Evolutionary conservation across 2,113 vertebrate genomes (phyloP), one percentile per base, ranked within the genome.

Genomic region (Ictalurus punctatus): DNA sequence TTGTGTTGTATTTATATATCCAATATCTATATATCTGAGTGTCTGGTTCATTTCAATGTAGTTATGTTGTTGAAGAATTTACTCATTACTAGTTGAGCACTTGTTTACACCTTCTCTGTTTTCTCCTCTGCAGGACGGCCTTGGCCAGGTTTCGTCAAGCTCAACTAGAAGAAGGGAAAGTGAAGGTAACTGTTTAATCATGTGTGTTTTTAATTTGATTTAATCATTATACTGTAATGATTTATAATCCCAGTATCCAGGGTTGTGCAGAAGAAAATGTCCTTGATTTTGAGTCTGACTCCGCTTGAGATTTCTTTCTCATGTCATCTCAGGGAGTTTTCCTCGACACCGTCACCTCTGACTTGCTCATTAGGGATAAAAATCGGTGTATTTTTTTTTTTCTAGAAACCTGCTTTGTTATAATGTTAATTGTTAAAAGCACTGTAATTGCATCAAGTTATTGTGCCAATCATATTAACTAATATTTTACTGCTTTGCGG

Each of bases 91-190:
- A 27, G 7, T 48, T 79, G 12, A n/a, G 7, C 23, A 14, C 9
- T 78, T 25, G 19, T 74, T 1, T 19, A 27, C 17, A 27, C 25
- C 65, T 85, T 80, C 27, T 7, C 3, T 80, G 63, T 3, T 65
- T 91, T 90, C 73, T 92, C 12, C 71, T 59, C 91, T 87, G 81
- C 84, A 99, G 98, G 98, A 99, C 98, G 71, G 98, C 98, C 84
- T 95, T 99, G 94, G 98, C 98, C 17, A 96, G 98, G 37, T 99
- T 99, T 95, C 97, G 98, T 52, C 98, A 99, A 91, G 98, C 98
- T 82, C 98, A 99, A 83, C 94, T 99, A 9, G 98, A 99, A 92
- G 98, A 99, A 61, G 98, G 98, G 7, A 99, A 98, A 94, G 96
- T 99, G 34, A 99, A 98, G 97, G 98, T 99, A 89, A 2, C 44